Percentiles rank a stretch among this genome's conserved stretches.
Conservation (phyloP, 1,140 invertebrate species). For the Sminthurinus signatus region DNA sequence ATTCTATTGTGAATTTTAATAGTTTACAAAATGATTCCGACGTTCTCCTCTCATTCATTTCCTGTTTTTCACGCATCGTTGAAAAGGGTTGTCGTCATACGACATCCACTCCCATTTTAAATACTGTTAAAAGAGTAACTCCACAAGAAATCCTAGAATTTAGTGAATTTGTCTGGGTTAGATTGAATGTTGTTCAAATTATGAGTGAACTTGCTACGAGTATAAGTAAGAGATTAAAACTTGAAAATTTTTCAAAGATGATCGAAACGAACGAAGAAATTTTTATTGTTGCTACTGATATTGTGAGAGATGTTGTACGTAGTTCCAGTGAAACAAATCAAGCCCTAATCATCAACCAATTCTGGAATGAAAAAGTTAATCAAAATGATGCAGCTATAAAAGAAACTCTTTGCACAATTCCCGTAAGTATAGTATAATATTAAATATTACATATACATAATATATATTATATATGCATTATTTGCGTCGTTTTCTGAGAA, state of each 20-base stretch:
- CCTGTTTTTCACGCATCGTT: constrained; percentile 4
- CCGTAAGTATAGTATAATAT: not conserved
- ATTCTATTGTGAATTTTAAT: not conserved
- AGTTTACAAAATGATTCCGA: not conserved
- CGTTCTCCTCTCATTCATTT: not conserved
- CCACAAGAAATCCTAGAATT: not conserved
- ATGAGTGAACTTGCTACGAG: no score
- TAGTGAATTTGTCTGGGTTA: constrained; percentile 11
- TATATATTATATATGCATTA: no score
- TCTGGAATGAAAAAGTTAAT: not conserved
- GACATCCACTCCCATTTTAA: not conserved
- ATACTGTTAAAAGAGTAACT: not conserved
- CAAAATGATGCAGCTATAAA: not conserved
- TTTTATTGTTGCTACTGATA: not conserved
- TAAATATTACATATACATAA: no score
- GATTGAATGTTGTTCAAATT: not conserved
- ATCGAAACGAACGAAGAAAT: not conserved
- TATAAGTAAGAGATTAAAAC: no score
- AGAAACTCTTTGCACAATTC: no score
- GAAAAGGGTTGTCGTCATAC: constrained; percentile 18
- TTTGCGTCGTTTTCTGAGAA: not conserved
- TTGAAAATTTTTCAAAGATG: no score
- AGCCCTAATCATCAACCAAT: not conserved
- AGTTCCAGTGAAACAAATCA: not conserved
- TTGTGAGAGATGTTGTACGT: not conserved